phyloP scores from a whole-genome alignment of 2,797 vertebrate species.

The Orestias chungarensis region DNA sequence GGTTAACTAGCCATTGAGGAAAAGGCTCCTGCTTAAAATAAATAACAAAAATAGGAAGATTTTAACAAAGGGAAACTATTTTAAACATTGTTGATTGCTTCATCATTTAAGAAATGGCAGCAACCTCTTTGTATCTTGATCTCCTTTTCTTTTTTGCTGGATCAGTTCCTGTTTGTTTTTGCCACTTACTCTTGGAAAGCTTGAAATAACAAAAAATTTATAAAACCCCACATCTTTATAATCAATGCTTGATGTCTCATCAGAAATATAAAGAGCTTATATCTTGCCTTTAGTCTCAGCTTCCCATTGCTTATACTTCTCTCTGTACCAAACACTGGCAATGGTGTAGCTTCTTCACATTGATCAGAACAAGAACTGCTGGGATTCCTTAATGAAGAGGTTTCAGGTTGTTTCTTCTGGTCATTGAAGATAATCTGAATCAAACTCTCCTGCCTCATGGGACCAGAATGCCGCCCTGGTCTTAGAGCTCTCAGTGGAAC shows the following conservation, averaged over 20 bases:
- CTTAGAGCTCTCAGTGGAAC: conserved; percentile 34
- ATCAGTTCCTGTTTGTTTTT: background rate
- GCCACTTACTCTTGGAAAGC: background rate
- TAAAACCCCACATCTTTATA: background rate
- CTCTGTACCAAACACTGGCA: background rate
- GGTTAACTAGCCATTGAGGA: conserved; percentile 76
- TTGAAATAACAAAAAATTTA: background rate
- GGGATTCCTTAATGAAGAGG: background rate
- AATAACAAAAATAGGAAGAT: background rate
- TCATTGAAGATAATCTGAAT: background rate
- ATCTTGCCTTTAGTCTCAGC: conserved; percentile 28
- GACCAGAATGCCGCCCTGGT: conserved; percentile 1
- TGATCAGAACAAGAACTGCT: background rate
- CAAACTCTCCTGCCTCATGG: background rate
- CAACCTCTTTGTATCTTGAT: background rate
- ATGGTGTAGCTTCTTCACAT: background rate
- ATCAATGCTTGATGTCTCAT: background rate
- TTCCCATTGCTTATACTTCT: background rate
- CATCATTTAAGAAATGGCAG: too few species aligned
- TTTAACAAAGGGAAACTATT: background rate
- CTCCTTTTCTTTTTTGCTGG: background rate
- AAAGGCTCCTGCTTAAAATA: conserved; percentile 32
- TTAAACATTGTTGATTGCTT: too few species aligned
- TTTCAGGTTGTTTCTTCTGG: background rate
- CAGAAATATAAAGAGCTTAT: background rate